phyloP scores from a whole-genome alignment of 2,888 invertebrate genomes.

The Tanypteryx hageni region DNA sequence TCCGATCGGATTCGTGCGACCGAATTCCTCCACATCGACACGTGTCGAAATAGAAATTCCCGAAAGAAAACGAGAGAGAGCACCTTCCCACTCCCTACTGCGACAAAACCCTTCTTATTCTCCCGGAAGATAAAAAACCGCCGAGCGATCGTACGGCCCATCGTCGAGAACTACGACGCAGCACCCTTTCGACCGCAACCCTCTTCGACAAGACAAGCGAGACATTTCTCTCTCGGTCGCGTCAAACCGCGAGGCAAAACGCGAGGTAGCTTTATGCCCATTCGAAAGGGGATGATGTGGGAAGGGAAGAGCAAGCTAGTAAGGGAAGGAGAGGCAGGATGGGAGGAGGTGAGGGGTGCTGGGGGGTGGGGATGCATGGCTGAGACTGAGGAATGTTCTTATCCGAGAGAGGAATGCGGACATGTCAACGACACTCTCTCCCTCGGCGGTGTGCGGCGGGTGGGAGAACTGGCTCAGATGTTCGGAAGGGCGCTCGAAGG shows the following conservation, averaged over 20 bases:
- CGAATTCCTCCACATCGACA: too few species aligned
- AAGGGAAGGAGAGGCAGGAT: background rate
- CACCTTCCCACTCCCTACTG: too few species aligned
- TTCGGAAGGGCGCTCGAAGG: background rate
- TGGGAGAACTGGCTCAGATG: background rate
- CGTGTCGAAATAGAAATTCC: too few species aligned
- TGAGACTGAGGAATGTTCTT: background rate
- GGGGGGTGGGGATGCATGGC: background rate
- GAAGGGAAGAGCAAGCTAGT: background rate
- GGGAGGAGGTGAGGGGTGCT: background rate
- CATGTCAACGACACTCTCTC: constrained; percentile 51
- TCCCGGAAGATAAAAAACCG: too few species aligned
- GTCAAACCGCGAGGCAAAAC: background rate
- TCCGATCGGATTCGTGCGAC: too few species aligned
- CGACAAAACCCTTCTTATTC: too few species aligned
- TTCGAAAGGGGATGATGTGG: background rate
- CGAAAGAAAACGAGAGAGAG: too few species aligned
- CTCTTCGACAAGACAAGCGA: too few species aligned
- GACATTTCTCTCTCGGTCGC: too few species aligned
- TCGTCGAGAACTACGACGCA: too few species aligned
- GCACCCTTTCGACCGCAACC: too few species aligned
- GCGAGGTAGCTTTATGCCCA: background rate
- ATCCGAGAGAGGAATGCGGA: constrained; percentile 48
- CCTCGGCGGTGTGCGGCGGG: background rate
- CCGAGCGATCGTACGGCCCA: too few species aligned